Evolutionary conservation across 1,140 invertebrate genomes (phyloP), one percentile per base, ranked within the genome.

Genomic region (Drosophila albomicans): DNA sequence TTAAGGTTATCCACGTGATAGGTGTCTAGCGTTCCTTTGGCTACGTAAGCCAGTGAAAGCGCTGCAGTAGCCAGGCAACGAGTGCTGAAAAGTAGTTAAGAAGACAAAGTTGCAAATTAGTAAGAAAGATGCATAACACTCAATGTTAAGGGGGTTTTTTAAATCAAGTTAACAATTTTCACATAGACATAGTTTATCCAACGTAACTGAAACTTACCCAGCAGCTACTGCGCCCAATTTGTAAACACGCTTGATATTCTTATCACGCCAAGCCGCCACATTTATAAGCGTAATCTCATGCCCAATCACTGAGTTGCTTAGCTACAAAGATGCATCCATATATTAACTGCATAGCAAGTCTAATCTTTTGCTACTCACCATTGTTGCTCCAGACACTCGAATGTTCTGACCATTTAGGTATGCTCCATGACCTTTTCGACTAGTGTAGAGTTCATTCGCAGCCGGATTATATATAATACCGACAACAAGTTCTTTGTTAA

Each of bases 381-480:
- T 58, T 16, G 57, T 72, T 67, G 87, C 81, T 15, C 81, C 72
- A 48, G 87, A 93, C 5, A 87, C 82, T 16, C 73, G 71, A 30
- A 96, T 95, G 32, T 78, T 90, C 69, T 94, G 91, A 3, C 95
- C 96, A 93, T 98, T 98, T 16, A 96, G 93, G 92, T 94, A 97
- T 5, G 97, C 96, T 5, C 97, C 97, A 82, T 94, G 88, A 4
- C 96, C 96, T 89, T 94, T 94, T 78, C 93, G 93, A 0, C 96
- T 96, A 5, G 95, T 94, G 79, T 95, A 98, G 66, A 96, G 93
- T 85, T 97, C 95, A 69, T 96, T 94, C 61, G 95, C 92, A n/a
- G 96, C 92, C 1, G 97, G 96, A 93, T 97, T 96, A 80, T 95
- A 97, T 13, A 98, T 94, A 51, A 98, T 94, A 3, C 96, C 95